These are phyloP conservation scores for Lysandra bellargus DNA, from an alignment of 2,888 invertebrate genomes.

Conservation along the genomic window DNA sequence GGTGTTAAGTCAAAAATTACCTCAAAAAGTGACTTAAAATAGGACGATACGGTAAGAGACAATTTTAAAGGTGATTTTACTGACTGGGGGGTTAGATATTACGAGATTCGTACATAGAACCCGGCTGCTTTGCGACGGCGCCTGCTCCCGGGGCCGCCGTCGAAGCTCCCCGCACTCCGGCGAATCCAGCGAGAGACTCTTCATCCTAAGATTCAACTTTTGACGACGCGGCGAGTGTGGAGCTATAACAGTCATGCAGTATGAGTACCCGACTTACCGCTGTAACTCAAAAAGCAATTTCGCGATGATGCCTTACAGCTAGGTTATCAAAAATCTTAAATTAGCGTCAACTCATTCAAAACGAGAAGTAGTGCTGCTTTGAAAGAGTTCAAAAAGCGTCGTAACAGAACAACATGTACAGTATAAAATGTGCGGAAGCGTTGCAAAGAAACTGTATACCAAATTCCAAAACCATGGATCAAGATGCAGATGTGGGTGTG, in stretches of 20 bases:
- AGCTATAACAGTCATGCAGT: constrained; percentile 83
- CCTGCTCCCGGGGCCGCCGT: constrained; percentile 81
- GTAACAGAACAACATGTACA: constrained; percentile 38
- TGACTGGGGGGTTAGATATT: constrained; percentile 30
- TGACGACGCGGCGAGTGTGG: constrained; percentile 97
- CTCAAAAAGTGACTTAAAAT: background rate
- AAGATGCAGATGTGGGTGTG: constrained; percentile 32
- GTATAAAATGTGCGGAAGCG: constrained; percentile 66
- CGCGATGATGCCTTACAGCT: background rate
- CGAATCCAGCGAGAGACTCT: constrained; percentile 97
- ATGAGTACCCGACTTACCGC: constrained; percentile 51
- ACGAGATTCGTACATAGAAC: constrained; percentile 81
- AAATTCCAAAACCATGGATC: constrained; percentile 32
- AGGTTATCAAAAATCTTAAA: constrained; percentile 40
- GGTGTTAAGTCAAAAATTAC: background rate
- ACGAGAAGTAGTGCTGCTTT: constrained; percentile 49
- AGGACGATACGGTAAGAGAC: constrained; percentile 31
- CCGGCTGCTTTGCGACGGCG: constrained; percentile 80
- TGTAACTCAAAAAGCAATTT: constrained; percentile 20
- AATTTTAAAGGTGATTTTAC: constrained; percentile 33
- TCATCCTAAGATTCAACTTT: constrained; percentile 98
- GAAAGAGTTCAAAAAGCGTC: constrained; percentile 45
- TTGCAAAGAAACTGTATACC: constrained; percentile 56
- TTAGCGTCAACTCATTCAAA: constrained; percentile 28
- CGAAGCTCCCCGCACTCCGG: constrained; percentile 94